These are phyloP conservation scores for Octomys mimax DNA, from an alignment of 2,797 vertebrate species.

Conservation along the genomic window DNA sequence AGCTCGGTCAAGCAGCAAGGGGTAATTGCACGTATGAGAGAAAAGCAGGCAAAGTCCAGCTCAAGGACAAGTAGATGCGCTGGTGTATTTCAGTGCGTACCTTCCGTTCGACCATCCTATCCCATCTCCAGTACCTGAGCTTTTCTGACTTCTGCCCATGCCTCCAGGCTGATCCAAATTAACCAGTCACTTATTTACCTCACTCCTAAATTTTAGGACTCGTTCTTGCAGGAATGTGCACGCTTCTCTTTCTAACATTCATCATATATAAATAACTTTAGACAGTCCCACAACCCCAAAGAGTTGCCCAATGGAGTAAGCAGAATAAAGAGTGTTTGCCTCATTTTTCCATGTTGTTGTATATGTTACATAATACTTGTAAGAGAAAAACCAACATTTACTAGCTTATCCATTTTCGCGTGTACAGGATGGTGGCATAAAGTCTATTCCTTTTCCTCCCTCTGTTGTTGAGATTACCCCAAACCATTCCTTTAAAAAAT, in stretches of 20 bases:
- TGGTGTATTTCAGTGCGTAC: neutral
- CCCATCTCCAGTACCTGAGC: neutral
- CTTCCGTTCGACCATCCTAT: neutral
- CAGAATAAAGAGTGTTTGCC: neutral
- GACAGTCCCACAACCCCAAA: neutral
- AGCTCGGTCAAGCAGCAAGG: neutral
- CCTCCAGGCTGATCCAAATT: neutral
- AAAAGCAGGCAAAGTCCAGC: neutral
- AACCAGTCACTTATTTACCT: neutral
- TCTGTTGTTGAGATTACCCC: neutral
- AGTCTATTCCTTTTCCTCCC: neutral
- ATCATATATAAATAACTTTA: neutral
- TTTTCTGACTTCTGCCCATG: neutral
- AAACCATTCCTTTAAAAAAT: neutral
- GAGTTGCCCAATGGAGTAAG: neutral
- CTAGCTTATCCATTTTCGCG: neutral
- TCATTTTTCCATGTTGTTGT: neutral
- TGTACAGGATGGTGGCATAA: neutral
- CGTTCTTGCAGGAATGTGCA: neutral
- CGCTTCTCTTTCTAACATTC: neutral
- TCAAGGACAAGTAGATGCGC: neutral
- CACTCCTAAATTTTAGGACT: neutral
- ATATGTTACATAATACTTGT: neutral
- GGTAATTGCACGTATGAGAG: neutral
- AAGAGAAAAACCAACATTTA: neutral